Percentiles rank a stretch among this genome's conserved stretches.
Evolutionary conservation across 2,888 invertebrate species (phyloP).

Genomic region (Brassicogethes aeneus): DNA sequence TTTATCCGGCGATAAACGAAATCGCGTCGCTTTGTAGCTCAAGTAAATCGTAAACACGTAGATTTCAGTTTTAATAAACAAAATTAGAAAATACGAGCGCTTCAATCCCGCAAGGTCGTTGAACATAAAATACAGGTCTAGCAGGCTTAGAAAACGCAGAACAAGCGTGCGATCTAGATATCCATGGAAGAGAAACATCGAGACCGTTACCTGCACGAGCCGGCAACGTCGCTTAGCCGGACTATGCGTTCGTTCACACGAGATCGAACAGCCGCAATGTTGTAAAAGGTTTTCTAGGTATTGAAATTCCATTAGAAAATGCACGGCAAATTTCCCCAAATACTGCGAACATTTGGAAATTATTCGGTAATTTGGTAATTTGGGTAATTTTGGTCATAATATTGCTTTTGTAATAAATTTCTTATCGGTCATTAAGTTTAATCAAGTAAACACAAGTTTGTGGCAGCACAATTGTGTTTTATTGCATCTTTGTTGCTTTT

Average conservation of each 20-base stretch:
- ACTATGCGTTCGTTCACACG: conserved; percentile 38
- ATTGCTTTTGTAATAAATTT: no score
- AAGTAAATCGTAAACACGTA: no score
- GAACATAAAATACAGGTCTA: conserved; percentile 29
- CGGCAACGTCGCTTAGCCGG: conserved; percentile 33
- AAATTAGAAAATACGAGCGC: no score
- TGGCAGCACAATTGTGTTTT: no score
- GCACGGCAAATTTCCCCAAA: conserved; percentile 16
- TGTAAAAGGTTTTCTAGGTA: conserved; percentile 16
- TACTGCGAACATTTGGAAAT: no score
- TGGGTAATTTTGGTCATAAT: no score
- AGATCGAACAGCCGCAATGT: conserved; percentile 35
- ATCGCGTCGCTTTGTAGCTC: no score
- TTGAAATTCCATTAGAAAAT: no score
- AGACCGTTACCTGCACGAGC: conserved; percentile 34
- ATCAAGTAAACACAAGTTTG: conserved; percentile 12
- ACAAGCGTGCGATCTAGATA: conserved; percentile 34
- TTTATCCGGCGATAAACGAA: no score
- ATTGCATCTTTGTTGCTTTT: no score
- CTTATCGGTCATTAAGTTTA: conserved; percentile 12
- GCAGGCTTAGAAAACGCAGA: conserved; percentile 26
- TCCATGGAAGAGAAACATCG: conserved; percentile 32
- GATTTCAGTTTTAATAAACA: no score
- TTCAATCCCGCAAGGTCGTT: conserved; percentile 34
- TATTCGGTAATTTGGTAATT: no score